Evolutionary conservation across 2,888 invertebrate species (phyloP).

Genomic region (Drosophila mulleri): DNA sequence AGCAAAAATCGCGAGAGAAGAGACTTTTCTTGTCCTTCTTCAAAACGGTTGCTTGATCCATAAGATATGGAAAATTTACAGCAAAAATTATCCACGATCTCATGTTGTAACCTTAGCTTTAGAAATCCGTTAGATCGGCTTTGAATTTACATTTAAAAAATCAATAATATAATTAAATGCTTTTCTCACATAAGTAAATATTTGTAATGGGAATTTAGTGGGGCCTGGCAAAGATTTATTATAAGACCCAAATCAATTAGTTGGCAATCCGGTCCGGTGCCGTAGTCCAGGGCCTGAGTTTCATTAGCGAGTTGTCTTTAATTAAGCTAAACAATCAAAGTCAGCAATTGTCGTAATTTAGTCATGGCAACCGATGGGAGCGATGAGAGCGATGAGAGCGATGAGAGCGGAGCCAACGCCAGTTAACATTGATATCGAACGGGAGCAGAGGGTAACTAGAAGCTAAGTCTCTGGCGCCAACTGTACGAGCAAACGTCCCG

Average conservation of each 20-base stretch:
- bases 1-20: no score
- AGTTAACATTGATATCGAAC: constrained; percentile 73
- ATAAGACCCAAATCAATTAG: constrained; percentile 59
- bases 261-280: constrained; percentile 15
- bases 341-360: constrained; percentile 71
- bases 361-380: constrained; percentile 64
- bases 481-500: constrained; percentile 54
- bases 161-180: no score
- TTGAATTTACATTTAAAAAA: no score
- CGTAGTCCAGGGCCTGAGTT: constrained; percentile 47
- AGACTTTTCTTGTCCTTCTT: no score
- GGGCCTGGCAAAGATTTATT: constrained; percentile 30
- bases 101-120: no score
- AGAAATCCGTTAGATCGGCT: no score
- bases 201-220: constrained; percentile 5
- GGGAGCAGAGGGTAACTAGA: constrained; percentile 66
- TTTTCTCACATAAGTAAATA: no score
- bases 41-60: no score
- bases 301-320: constrained; percentile 72
- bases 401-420: constrained; percentile 20
- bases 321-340: constrained; percentile 78
- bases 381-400: constrained; percentile 20
- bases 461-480: constrained; percentile 56
- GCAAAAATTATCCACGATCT: no score
- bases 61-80: no score